Percentiles rank a stretch among this genome's conserved stretches.
Evolutionary conservation across 2,797 vertebrate species (phyloP).

Genomic region (Hoplostethus atlanticus): DNA sequence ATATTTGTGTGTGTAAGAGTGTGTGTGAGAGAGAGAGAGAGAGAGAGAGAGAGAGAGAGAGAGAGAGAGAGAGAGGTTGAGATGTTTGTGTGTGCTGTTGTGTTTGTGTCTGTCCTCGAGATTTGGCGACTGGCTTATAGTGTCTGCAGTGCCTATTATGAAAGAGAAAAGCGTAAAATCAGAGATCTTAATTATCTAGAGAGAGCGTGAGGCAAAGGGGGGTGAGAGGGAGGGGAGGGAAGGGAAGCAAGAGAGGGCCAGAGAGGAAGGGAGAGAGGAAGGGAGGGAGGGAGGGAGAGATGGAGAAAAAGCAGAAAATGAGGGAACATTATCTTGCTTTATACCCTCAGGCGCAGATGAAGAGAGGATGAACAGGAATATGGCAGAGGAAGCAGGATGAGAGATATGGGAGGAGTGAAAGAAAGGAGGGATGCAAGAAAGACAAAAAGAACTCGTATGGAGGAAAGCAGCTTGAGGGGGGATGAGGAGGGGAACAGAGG

Average conservation of each 20-base stretch:
- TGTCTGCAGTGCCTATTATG: constrained; percentile 81
- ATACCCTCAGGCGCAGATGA: constrained; percentile 59
- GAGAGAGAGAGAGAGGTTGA: too few relatives aligned
- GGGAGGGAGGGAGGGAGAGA: constrained; percentile 6
- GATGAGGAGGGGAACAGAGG: constrained; percentile 25
- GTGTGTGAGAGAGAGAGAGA: constrained; percentile 9
- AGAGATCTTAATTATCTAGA: constrained; percentile 83
- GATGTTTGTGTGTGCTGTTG: constrained; percentile 13
- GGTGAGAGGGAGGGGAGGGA: background rate
- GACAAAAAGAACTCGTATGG: constrained; percentile 55
- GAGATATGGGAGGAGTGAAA: constrained; percentile 44
- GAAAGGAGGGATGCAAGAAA: constrained; percentile 47
- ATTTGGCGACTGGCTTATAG: constrained; percentile 66
- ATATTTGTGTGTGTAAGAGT: constrained; percentile 46
- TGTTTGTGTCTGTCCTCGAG: constrained; percentile 40
- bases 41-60: background rate
- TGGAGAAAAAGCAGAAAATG: constrained; percentile 52
- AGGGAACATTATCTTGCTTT: constrained; percentile 55
- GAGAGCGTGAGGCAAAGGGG: constrained; percentile 49
- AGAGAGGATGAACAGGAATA: constrained; percentile 63
- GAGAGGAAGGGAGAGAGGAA: constrained; percentile 9
- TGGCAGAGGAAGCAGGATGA: constrained; percentile 63
- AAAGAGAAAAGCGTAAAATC: constrained; percentile 82
- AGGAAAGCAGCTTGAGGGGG: constrained; percentile 57
- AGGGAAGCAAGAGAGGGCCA: constrained; percentile 5